Evolutionary conservation across 2,113 vertebrate species (phyloP).

Genomic region (Pseudorasbora parva): DNA sequence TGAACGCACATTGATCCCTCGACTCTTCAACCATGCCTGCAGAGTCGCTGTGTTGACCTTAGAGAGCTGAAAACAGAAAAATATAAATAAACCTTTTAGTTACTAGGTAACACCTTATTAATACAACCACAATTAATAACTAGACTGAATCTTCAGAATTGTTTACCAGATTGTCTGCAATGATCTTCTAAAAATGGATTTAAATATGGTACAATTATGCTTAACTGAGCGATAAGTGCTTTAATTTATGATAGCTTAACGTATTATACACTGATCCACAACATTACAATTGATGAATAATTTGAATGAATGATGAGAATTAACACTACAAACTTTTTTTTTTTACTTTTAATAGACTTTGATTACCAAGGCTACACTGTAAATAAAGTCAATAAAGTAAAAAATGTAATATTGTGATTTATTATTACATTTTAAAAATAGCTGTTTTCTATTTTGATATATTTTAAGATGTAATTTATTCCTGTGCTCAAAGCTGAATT

Average conservation of each 20-base stretch:
- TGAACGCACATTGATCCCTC: slow-evolving; percentile 61
- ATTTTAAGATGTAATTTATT: not conserved
- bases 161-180: not conserved
- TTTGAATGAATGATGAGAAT: too few species aligned
- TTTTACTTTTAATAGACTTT: too few species aligned
- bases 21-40: slow-evolving; percentile 68
- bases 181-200: not conserved
- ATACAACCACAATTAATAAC: not conserved
- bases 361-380: too few species aligned
- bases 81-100: not conserved
- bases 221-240: not conserved
- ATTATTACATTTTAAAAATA: not conserved
- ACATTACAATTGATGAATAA: too few species aligned
- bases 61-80: slow-evolving; percentile 64
- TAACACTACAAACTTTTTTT: too few species aligned
- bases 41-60: slow-evolving; percentile 66
- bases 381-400: not conserved
- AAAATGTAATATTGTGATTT: not conserved
- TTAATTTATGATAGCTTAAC: too few species aligned
- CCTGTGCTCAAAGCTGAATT: not conserved
- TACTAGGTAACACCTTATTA: not conserved
- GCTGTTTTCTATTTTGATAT: not conserved
- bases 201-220: not conserved
- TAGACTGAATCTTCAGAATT: not conserved
- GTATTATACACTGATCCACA: not conserved